Conservation (phyloP, 2,888 invertebrate species). For the Chydorus sphaericus region DNA sequence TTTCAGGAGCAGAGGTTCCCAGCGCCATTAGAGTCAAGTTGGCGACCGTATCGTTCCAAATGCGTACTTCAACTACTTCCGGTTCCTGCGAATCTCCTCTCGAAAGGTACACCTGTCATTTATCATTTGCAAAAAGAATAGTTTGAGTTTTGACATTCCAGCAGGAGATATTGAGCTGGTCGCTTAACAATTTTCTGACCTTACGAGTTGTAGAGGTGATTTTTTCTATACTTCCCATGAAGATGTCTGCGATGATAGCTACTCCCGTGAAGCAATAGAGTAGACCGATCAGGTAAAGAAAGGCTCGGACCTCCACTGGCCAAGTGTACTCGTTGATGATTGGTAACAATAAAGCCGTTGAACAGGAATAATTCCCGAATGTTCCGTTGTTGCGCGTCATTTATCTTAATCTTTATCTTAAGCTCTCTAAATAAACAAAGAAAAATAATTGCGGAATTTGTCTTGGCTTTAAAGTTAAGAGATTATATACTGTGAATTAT, state of each 20-base stretch:
- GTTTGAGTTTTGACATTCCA: too few relatives aligned
- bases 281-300: constrained; percentile 34
- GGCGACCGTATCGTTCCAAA: constrained; percentile 42
- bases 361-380: constrained; percentile 18
- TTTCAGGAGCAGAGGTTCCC: constrained; percentile 40
- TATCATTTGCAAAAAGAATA: too few relatives aligned
- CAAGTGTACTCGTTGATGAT: constrained; percentile 35
- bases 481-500: too few relatives aligned
- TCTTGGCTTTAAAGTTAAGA: too few relatives aligned
- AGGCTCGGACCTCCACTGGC: constrained; percentile 29
- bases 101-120: constrained; percentile 21
- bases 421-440: too few relatives aligned
- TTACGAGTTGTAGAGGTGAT: constrained; percentile 38
- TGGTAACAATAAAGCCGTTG: constrained; percentile 31
- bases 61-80: constrained; percentile 32
- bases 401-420: too few relatives aligned
- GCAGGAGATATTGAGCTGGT: too few relatives aligned
- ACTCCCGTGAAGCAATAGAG: constrained; percentile 41
- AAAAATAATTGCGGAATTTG: too few relatives aligned
- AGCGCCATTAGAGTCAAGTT: constrained; percentile 41
- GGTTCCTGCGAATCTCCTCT: constrained; percentile 26
- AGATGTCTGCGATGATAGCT: constrained; percentile 40
- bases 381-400: constrained; percentile 16
- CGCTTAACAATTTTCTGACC: too few relatives aligned
- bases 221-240: constrained; percentile 41